Base-by-base conservation (phyloP, 1,140 invertebrate species). In the Callitettix versicolor region DNA sequence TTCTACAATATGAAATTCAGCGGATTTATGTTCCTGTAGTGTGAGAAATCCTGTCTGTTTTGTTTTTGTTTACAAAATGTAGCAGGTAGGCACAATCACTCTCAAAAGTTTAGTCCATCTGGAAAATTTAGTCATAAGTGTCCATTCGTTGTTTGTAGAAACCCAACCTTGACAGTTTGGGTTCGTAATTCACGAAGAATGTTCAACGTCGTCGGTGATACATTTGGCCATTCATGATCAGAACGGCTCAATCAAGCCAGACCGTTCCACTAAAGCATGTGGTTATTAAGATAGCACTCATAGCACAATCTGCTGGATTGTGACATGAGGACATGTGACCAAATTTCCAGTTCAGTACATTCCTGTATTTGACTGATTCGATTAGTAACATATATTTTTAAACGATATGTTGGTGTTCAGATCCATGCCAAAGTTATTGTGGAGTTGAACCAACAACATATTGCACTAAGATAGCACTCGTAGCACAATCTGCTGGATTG, bases 271-370 rank as follows among this genome's bases (percentile, higher is more conserved):
- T 58, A 61, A 36, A 60, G 34, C 11, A 40, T 14, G 15, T 46
- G 34, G 18, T 46, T 43, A 3, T 42, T 38, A 41, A 15, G 1
- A 61, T 15, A 9, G 63, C 65, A 5, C 64, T 38, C 9, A 64
- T 64, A 14, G 63, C 58, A 11, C 62, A 43, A 46, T 67, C 66
- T 7, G 65, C 65, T 0, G 63, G 67, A 51, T 68, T 68, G 1
- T 59, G 26, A 1, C 3, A 7, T 2, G 61, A 47, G 1, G 41
- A 67, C 55, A 33, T 67, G 59, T 0, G 22, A 18, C 65, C 65
- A 68, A 0, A 21, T 48, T 3, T 3, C 1, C 9, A 15, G 14
- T 14, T 18, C 21, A 14, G 24, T 30, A n/a, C n/a, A n/a, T 48
- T 48, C 46, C 15, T 48, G 26, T 3, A 48, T 48, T 48, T 48